Base-by-base conservation (phyloP, 2,888 invertebrate genomes). In the Onthophagus sagittarius region DNA sequence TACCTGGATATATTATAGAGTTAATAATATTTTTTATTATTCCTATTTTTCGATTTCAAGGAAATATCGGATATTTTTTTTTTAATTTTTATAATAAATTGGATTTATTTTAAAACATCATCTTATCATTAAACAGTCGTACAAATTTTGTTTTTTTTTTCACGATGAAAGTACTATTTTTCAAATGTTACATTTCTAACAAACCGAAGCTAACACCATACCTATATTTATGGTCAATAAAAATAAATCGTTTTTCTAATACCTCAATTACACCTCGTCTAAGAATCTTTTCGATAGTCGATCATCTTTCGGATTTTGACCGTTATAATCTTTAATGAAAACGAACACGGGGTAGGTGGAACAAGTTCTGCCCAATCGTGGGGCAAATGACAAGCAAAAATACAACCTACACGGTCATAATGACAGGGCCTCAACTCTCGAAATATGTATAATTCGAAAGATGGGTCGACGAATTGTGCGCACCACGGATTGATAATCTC, bases 321-420 rank as follows among this genome's bases (percentile, higher is more conserved):
- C 67, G 23, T 67, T 67, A 67, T 67, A 7, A 67, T 64, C 23
- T 64, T 64, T 67, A 67, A 67, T 67, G 23, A 67, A 67, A 67
- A 67, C 67, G 67, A 67, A 67, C 67, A 67, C 67, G 31, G 67
- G 31, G n/a, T 23, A 67, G 67, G 67, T 67, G 67, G 67, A 67
- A 67, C n/a, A 23, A 32, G 31, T 23, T n/a, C 67, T 32, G 23
- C 67, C 67, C 67, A 23, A 67, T 32, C 67, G 31, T 32, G 31
- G 67, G 31, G 15, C 67, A 32, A 67, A 67, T 67, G 67, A 67
- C 67, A 67, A 67, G 67, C 67, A 32, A 67, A 67, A 67, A 67
- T 32, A 67, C 67, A 15, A 67, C 15, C 67, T 67, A n/a, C n/a
- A 23, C 32, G 67, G 9, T 23, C 31, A 11, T 67, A 67, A 67